phyloP scores from a whole-genome alignment of 2,797 vertebrate species.

The Neoniphon sammara region DNA sequence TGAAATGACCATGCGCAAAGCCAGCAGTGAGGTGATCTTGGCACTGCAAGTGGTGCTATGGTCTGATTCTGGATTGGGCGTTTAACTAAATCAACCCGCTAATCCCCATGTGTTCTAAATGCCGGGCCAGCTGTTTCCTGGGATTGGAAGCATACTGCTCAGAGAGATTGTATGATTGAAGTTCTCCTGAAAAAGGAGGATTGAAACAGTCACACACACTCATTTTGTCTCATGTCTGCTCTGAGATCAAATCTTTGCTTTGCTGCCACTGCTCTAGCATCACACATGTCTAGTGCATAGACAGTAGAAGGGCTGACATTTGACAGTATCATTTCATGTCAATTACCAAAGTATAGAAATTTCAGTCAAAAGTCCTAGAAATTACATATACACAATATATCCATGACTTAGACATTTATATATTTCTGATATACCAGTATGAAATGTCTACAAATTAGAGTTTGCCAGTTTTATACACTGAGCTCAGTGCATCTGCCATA shows the following conservation, averaged over 20 bases:
- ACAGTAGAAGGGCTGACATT: neutral
- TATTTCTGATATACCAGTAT: constrained; percentile 8
- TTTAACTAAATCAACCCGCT: constrained; percentile 82
- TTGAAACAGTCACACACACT: constrained; percentile 65
- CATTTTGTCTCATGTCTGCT: constrained; percentile 32
- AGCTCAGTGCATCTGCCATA: constrained; percentile 9
- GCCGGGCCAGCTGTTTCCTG: constrained; percentile 80
- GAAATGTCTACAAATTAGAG: constrained; percentile 32
- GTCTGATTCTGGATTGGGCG: constrained; percentile 79
- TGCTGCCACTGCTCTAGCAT: constrained; percentile 30
- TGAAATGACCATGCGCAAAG: constrained; percentile 46
- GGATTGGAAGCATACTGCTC: constrained; percentile 85
- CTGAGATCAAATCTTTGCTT: constrained; percentile 32
- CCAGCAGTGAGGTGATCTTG: constrained; percentile 62
- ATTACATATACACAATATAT: neutral
- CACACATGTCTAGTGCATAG: neutral
- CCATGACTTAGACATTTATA: constrained; percentile 1
- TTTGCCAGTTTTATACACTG: constrained; percentile 10
- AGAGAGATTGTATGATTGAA: constrained; percentile 80
- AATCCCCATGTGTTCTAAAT: constrained; percentile 84
- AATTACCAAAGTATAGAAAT: neutral
- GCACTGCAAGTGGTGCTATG: constrained; percentile 74
- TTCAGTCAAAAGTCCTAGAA: neutral
- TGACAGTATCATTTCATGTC: constrained; percentile 3
- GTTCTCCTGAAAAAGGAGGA: constrained; percentile 69